Evolutionary conservation across 2,888 invertebrate species (phyloP).

Genomic region (Tipula lateralis): DNA sequence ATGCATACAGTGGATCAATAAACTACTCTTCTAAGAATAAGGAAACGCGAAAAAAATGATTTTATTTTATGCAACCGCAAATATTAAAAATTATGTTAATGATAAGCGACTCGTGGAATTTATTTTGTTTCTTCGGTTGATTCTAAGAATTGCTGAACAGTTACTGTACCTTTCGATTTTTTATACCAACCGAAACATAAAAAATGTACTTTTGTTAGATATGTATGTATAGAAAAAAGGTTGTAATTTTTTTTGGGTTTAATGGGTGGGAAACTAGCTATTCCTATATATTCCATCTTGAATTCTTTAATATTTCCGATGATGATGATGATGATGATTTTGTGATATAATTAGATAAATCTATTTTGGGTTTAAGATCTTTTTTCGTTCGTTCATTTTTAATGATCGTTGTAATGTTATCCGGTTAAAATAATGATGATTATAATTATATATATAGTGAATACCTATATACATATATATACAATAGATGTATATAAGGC

Average conservation of each 20-base stretch:
- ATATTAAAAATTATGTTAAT: not conserved
- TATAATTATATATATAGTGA: not conserved
- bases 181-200: not conserved
- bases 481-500: not conserved
- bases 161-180: not conserved
- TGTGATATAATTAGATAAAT: slow-evolving; percentile 24
- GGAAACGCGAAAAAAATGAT: not conserved
- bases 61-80: not conserved
- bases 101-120: not conserved
- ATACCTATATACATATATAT: not conserved
- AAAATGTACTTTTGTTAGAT: not conserved
- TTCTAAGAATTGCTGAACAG: not conserved
- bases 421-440: slow-evolving; percentile 24
- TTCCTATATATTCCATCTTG: slow-evolving; percentile 5
- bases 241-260: not conserved
- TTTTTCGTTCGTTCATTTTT: slow-evolving; percentile 1
- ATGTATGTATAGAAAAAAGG: not conserved
- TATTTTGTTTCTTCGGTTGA: not conserved
- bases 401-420: slow-evolving; percentile 11
- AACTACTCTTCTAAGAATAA: not conserved
- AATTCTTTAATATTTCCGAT: slow-evolving; percentile 11
- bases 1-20: not conserved
- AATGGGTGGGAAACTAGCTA: slow-evolving; percentile 19
- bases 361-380: slow-evolving; percentile 15
- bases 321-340: slow-evolving; percentile 3